These are phyloP conservation scores for Protobothrops mucrosquamatus DNA, from an alignment of 2,113 vertebrate genomes.

Conservation along the genomic window DNA sequence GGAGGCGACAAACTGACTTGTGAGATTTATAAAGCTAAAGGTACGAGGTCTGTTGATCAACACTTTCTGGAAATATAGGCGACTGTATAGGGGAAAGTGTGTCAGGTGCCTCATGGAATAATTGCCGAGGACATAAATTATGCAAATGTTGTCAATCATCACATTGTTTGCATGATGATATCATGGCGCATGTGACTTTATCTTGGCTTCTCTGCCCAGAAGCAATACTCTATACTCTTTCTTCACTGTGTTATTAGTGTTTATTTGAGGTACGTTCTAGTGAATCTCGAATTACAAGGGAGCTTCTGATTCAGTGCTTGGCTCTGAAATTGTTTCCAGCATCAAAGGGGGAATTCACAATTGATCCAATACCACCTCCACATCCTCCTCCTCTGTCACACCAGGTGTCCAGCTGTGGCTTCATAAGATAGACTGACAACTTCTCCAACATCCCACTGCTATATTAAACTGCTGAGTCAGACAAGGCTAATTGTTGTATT, in stretches of 20 bases:
- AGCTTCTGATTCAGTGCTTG: not conserved
- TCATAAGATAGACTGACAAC: not conserved
- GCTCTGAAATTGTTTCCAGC: not conserved
- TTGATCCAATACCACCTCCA: not conserved
- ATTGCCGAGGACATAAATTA: not conserved
- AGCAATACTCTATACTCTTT: not conserved
- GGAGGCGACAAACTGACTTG: not conserved
- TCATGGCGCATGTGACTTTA: not conserved
- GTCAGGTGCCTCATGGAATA: not conserved
- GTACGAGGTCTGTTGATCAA: not conserved
- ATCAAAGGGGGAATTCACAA: not conserved
- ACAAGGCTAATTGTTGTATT: not conserved
- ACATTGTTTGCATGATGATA: not conserved
- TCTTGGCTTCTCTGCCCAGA: not conserved
- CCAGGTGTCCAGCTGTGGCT: not conserved
- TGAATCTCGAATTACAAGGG: not conserved
- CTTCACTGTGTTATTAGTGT: not conserved
- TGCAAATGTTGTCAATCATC: not conserved
- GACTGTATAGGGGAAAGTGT: not conserved
- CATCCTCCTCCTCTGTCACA: not conserved
- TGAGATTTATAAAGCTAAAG: not conserved
- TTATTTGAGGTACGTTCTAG: not conserved
- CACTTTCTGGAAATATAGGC: not conserved
- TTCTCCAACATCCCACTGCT: not conserved
- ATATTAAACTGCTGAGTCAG: not conserved